A percentile compares a stretch with the other conserved stretches of the same genome.
phyloP scores from a whole-genome alignment of 2,888 invertebrate genomes.

The Psylliodes chrysocephalus region DNA sequence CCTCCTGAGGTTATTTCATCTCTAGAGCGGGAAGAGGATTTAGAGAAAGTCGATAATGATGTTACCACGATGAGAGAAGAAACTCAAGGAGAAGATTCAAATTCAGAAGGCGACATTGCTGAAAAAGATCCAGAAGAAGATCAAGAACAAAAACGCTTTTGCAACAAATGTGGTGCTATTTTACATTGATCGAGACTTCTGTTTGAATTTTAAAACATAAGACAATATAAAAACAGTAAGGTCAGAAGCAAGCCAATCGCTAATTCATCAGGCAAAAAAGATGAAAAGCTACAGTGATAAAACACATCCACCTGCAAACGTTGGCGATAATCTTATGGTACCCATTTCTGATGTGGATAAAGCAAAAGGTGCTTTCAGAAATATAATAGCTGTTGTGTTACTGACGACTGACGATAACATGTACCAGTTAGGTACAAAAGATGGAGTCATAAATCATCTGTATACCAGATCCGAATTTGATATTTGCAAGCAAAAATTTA shows the following conservation, averaged over 20 bases:
- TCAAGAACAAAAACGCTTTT: neutral
- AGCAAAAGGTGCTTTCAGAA: neutral
- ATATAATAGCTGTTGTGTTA: slow-evolving; percentile 4
- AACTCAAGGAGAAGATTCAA: slow-evolving; percentile 2
- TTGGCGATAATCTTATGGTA: slow-evolving; percentile 44
- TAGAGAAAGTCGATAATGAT: slow-evolving; percentile 6
- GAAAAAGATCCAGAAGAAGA: too few species aligned
- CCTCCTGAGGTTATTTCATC: slow-evolving; percentile 34
- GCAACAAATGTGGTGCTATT: neutral
- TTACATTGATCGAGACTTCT: too few species aligned
- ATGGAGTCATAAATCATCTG: neutral
- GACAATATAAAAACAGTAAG: neutral
- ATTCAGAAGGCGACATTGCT: neutral
- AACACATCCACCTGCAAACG: slow-evolving; percentile 38
- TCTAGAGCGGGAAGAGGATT: slow-evolving; percentile 35
- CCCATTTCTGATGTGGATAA: slow-evolving; percentile 22
- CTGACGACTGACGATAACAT: slow-evolving; percentile 5
- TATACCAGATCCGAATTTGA: neutral
- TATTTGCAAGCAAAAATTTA: too few species aligned
- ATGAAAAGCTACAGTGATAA: slow-evolving; percentile 32
- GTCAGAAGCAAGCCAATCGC: neutral
- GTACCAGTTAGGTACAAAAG: too few species aligned
- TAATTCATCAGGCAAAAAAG: neutral
- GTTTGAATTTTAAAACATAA: too few species aligned
- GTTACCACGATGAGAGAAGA: too few species aligned